Base-by-base conservation (phyloP, 2,888 invertebrate genomes). In the Pandemis heparana region DNA sequence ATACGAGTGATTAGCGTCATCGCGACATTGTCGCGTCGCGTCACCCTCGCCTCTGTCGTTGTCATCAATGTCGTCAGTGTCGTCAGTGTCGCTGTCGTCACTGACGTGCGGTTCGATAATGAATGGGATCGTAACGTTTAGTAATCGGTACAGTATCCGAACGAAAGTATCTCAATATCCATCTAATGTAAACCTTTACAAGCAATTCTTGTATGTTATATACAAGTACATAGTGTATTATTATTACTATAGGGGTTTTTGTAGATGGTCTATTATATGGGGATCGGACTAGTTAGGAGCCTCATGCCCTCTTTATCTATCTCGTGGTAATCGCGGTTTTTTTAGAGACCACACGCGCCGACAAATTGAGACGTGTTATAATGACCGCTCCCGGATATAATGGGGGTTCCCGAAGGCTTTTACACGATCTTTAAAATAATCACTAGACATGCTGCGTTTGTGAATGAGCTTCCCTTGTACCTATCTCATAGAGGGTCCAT, bases 311-410 rank as follows among this genome's bases (percentile, higher is more conserved):
- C 23, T 32, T 32, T 32, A 4, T 32, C 23, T 41, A 41, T 9
- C 9, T 41, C 41, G 41, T 41, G 41, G 41, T 41, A 41, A 63
- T 63, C 10, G 43, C 32, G 62, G 43, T n/a, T 18, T 10, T 73
- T 63, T 68, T 48, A 56, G 39, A 38, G 72, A 69, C 92, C 93
- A 92, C 93, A 91, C 92, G 92, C 91, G 91, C 87, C 89, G 88
- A 89, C 83, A 89, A 92, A 92, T 92, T 91, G 92, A 94, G 93
- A 93, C 87, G 94, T 94, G 93, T 92, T 86, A 92, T 92, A 93
- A 92, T 91, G 89, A 89, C 88, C 85, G 85, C 87, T 82, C 84
- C 89, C 88, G 88, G 88, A 89, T 89, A 89, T 90, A 65, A 41
- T 48, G 71, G 60, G 38, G 61, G 65, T 56, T 53, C 72, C 67